A percentile compares a stretch with the other conserved stretches of the same genome.
Evolutionary conservation across 2,888 invertebrate genomes (phyloP).

Genomic region (Stenchaetothrips biformis): DNA sequence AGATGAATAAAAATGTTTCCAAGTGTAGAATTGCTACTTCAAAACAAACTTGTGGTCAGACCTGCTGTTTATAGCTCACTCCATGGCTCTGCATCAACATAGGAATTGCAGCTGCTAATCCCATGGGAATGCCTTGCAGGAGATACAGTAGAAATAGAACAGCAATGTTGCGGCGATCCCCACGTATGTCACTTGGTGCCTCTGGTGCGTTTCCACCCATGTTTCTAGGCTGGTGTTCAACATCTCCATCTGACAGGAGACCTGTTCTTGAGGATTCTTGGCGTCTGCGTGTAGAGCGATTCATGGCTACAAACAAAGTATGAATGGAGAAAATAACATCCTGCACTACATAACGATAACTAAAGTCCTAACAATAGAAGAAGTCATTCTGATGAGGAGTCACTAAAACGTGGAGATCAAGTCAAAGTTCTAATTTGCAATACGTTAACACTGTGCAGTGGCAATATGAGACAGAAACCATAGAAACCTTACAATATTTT

Average conservation of each 20-base stretch:
- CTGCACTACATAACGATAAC: too few species aligned
- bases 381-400: too few species aligned
- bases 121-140: slow-evolving; percentile 91
- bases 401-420: too few species aligned
- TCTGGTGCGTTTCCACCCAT: not conserved
- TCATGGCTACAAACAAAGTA: not conserved
- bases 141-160: slow-evolving; percentile 89
- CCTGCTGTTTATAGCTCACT: slow-evolving; percentile 91
- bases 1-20: not conserved
- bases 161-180: slow-evolving; percentile 75
- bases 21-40: not conserved
- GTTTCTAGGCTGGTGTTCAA: not conserved
- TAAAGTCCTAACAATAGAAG: too few species aligned
- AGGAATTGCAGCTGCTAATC: slow-evolving; percentile 89
- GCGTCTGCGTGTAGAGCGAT: not conserved
- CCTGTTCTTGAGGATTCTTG: not conserved
- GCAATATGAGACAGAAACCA: too few species aligned
- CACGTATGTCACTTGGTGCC: slow-evolving; percentile 41
- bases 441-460: too few species aligned
- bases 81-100: slow-evolving; percentile 90
- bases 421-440: too few species aligned
- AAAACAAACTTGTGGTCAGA: slow-evolving; percentile 38
- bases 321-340: too few species aligned
- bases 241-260: not conserved
- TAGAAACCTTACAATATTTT: too few species aligned